Percentiles rank a stretch among this genome's conserved stretches.
Conservation (phyloP, 2,797 vertebrate species). For the Cuculus canorus region DNA sequence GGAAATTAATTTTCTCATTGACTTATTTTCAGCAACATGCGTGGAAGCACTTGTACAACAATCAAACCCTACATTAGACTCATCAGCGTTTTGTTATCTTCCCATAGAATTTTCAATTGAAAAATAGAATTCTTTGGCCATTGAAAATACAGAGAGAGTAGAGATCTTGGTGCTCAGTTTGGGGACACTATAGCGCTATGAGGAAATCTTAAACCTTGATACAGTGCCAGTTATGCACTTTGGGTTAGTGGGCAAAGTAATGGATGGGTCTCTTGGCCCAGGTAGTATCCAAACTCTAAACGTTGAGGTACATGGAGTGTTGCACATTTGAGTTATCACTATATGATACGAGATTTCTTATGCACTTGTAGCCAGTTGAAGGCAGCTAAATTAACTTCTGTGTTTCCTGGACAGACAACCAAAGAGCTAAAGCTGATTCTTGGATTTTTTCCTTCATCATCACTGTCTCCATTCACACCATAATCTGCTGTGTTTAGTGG, state of each 20-base stretch:
- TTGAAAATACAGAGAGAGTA: not conserved
- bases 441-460: not conserved
- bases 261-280: not conserved
- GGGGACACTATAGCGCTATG: not conserved
- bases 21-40: not conserved
- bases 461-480: not conserved
- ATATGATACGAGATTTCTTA: not conserved
- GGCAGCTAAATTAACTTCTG: not conserved
- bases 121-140: not conserved
- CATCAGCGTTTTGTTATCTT: not conserved
- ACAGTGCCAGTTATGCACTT: not conserved
- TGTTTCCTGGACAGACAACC: not conserved
- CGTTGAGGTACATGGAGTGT: not conserved
- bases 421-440: not conserved
- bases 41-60: not conserved
- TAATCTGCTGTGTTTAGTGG: not conserved
- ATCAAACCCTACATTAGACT: not conserved
- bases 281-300: not conserved
- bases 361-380: not conserved
- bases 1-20: not conserved
- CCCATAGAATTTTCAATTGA: not conserved
- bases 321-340: not conserved
- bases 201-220: not conserved
- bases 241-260: not conserved
- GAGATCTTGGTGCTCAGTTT: not conserved